phyloP scores from a whole-genome alignment of 2,113 vertebrate species.

The Takifugu flavidus region DNA sequence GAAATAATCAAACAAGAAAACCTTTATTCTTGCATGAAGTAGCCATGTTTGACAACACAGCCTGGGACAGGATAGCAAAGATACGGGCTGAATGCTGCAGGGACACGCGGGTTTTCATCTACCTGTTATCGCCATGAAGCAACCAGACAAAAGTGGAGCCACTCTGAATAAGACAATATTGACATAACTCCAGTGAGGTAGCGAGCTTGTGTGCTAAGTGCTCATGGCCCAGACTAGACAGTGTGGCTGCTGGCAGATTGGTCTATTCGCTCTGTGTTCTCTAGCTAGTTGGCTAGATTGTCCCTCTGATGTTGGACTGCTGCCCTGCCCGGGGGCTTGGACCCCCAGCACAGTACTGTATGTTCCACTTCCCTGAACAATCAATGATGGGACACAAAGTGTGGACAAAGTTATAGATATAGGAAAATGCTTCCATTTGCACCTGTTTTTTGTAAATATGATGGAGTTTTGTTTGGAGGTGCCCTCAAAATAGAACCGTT shows the following conservation, averaged over 20 bases:
- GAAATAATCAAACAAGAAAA: not conserved
- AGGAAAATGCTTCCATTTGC: too few relatives aligned
- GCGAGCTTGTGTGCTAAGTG: conserved; percentile 50
- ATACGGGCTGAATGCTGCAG: conserved; percentile 5
- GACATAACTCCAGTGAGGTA: conserved; percentile 56
- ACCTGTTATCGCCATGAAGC: conserved; percentile 27
- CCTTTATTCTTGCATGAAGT: not conserved
- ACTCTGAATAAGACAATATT: conserved; percentile 57
- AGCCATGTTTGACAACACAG: not conserved
- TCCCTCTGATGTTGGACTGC: conserved; percentile 45
- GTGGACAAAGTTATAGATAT: too few relatives aligned
- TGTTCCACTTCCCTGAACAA: conserved; percentile 49
- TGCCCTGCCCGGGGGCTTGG: conserved; percentile 36
- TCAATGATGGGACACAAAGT: conserved; percentile 44
- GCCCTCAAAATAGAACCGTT: not conserved
- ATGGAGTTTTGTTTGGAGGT: not conserved
- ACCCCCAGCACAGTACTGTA: conserved; percentile 32
- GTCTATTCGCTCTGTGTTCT: conserved; percentile 23
- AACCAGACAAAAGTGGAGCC: conserved; percentile 44
- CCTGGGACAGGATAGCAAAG: not conserved
- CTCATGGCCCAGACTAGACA: conserved; percentile 36
- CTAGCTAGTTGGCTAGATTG: conserved; percentile 41
- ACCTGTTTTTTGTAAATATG: not conserved
- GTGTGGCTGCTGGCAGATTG: conserved; percentile 29
- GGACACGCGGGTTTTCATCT: conserved; percentile 26